These are phyloP conservation scores for Sardina pilchardus DNA, from an alignment of 2,113 vertebrate species.

Conservation along the genomic window DNA sequence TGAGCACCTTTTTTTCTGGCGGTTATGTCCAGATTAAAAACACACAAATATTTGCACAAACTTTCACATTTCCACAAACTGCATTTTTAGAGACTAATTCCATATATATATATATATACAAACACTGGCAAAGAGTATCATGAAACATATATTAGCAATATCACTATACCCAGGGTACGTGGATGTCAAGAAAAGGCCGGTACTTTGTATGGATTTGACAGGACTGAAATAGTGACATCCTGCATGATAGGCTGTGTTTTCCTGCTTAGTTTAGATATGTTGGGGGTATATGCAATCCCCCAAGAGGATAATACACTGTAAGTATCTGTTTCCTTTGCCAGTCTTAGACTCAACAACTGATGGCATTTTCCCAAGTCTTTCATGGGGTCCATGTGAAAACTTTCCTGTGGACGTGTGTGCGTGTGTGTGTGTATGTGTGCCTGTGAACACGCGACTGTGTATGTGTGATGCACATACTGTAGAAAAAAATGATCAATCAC, in stretches of 20 bases:
- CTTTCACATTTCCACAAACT: conserved; percentile 5
- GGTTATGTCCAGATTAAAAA: conserved; percentile 3
- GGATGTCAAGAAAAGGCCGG: neutral
- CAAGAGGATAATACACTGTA: neutral
- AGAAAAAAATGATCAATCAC: neutral
- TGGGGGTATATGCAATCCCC: neutral
- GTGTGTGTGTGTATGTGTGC: neutral
- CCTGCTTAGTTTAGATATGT: neutral
- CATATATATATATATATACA: neutral
- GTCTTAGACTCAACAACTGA: neutral
- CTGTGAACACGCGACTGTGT: neutral
- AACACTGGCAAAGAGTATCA: neutral
- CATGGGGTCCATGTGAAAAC: neutral
- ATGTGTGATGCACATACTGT: neutral
- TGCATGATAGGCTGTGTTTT: conserved; percentile 9
- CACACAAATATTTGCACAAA: conserved; percentile 13
- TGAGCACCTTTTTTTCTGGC: conserved; percentile 12
- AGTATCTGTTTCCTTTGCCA: neutral
- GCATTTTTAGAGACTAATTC: neutral
- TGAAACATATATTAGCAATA: conserved; percentile 7
- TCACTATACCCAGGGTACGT: conserved; percentile 10
- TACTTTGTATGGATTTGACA: neutral
- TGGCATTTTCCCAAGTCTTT: neutral
- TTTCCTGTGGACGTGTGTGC: neutral
- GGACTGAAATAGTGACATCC: conserved; percentile 15